phyloP scores from a whole-genome alignment of 2,113 vertebrate species.

The Tenrec ecaudatus region DNA sequence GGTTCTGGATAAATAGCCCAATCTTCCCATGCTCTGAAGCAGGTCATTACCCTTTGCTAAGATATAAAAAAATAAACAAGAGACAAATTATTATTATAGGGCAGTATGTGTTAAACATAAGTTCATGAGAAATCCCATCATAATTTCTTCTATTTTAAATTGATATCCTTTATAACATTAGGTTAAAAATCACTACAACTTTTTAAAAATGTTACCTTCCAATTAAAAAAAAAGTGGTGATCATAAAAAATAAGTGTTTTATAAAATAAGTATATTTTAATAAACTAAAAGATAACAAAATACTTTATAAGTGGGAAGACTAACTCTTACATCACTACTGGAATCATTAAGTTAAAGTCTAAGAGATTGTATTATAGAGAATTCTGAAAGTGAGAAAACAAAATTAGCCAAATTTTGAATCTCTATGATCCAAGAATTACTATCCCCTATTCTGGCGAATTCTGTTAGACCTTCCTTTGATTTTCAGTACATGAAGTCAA shows the following conservation, averaged over 20 bases:
- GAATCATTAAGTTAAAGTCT: neutral
- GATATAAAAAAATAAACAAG: slow-evolving; percentile 70
- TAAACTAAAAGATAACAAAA: too few relatives aligned
- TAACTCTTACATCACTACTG: neutral
- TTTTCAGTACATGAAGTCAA: slow-evolving; percentile 2
- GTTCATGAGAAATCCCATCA: neutral
- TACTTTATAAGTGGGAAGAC: too few relatives aligned
- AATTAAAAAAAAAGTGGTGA: neutral
- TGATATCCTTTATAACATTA: slow-evolving; percentile 1
- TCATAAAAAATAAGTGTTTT: neutral
- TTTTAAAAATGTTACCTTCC: slow-evolving; percentile 5
- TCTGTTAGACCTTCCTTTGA: neutral
- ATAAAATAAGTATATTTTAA: neutral
- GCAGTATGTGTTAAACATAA: neutral
- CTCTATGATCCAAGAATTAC: neutral
- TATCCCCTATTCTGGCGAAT: neutral
- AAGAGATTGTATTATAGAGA: neutral
- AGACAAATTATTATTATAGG: slow-evolving; percentile 40
- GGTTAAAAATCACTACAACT: neutral
- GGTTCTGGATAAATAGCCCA: slow-evolving; percentile 99
- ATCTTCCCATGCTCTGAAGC: slow-evolving; percentile 99
- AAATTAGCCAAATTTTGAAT: neutral
- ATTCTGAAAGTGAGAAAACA: neutral
- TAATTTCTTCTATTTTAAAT: slow-evolving; percentile 26
- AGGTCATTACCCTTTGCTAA: slow-evolving; percentile 99